Evolutionary conservation across 2,888 invertebrate genomes (phyloP), one percentile per base, ranked within the genome.

Genomic region (Saturnia japonica): DNA sequence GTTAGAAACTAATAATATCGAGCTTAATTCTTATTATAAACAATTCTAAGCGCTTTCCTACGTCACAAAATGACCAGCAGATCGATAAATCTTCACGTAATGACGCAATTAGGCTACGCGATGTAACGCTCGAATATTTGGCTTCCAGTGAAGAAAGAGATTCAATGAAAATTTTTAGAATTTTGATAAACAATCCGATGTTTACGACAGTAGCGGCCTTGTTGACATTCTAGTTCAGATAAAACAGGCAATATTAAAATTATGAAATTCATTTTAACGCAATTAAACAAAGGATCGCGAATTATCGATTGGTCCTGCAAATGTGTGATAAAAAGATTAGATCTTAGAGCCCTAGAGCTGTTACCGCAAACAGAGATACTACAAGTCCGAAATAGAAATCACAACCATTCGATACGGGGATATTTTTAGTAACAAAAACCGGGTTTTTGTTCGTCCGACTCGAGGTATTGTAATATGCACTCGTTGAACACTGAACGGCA

Each of bases 361-460:
- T 34, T 34, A 80, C 79, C 80, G 73, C 81, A 82, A 83, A 85
- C 84, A 83, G 80, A 84, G 77, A 79, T 85, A 34, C 6, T 34
- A 89, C 87, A 87, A 88, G 85, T 88, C 88, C 82, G 88, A 94
- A 94, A 93, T 93, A 93, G 92, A 91, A 86, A 91, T 91, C 87
- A 90, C 91, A 93, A 92, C 91, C 93, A 93, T 93, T 91, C 87
- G 93, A 93, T 94, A 93, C 87, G 90, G 87, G 88, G 87, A 85
- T 93, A 94, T 94, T 91, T 91, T 87, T 93, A 94, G 93, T 87
- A 85, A 74, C 87, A 84, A 90, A 89, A 93, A 93, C 93, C 93
- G 88, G 93, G 93, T 93, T 93, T 91, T 90, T 89, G 87, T 88
- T 78, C 79, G 82, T 74, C 80, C 80, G 85, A 86, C 88, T 87